Evolutionary conservation across 1,140 invertebrate species (phyloP).

Genomic region (Cyrtorhinus lividipennis): DNA sequence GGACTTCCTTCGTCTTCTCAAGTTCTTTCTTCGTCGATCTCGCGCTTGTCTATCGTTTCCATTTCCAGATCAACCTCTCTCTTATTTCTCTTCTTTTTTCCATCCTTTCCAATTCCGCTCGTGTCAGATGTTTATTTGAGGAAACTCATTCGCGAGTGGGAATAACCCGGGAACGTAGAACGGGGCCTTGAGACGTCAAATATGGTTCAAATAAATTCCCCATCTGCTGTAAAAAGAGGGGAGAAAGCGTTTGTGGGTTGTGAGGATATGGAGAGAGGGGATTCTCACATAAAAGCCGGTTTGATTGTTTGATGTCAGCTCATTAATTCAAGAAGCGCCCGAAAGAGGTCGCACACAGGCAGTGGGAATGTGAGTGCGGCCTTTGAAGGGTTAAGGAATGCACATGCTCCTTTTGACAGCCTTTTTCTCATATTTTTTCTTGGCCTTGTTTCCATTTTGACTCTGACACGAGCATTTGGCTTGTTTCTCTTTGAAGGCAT

Average conservation of each 20-base stretch:
- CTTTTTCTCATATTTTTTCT: not conserved
- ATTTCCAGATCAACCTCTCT: too few relatives aligned
- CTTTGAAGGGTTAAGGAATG: not conserved
- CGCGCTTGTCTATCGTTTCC: too few relatives aligned
- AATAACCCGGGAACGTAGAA: not conserved
- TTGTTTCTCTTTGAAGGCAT: not conserved
- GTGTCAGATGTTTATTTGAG: not conserved
- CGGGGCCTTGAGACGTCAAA: not conserved
- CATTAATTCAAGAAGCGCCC: not conserved
- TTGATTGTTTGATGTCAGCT: not conserved
- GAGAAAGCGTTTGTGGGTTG: not conserved
- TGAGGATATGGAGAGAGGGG: too few relatives aligned
- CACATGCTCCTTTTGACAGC: not conserved
- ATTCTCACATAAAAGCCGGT: not conserved
- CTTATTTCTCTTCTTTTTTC: too few relatives aligned
- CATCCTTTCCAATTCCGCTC: not conserved
- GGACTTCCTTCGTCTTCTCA: too few relatives aligned
- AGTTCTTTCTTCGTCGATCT: too few relatives aligned
- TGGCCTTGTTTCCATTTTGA: not conserved
- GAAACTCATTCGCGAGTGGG: not conserved
- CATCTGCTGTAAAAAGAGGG: too few relatives aligned
- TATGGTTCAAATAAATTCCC: too few relatives aligned
- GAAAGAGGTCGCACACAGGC: not conserved
- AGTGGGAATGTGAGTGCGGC: not conserved
- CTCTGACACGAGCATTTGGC: not conserved